Evolutionary conservation across 1,140 invertebrate species (phyloP), one percentile per base, ranked within the genome.

Genomic region (Drosophila auraria): DNA sequence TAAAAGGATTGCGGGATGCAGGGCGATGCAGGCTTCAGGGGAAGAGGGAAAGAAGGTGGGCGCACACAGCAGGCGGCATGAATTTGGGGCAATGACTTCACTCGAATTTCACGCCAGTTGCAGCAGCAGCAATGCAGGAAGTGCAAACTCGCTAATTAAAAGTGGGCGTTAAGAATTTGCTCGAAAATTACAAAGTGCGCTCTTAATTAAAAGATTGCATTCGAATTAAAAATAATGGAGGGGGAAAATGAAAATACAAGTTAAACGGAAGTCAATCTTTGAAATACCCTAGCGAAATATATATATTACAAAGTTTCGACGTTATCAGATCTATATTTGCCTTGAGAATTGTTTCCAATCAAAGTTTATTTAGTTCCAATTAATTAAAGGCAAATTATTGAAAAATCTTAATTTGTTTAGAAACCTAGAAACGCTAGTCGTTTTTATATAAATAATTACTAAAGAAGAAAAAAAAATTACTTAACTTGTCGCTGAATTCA

Each of bases 61-160:
- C n/a, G 8, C 27, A 36, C 27, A 8, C 76, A 63, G 76, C 49
- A 53, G 64, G 79, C 42, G 45, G 50, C 69, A 77, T 54, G 64
- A 49, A 77, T 76, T 76, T 83, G 76, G 81, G 72, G 82, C 76
- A 87, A 77, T 62, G 74, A 78, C 62, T 78, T 74, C 47, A 73
- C 69, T 51, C 36, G 17, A 59, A 60, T 51, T 44, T 47, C 70
- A 60, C 57, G 50, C 33, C 66, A 51, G 38, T 44, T 47, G 49
- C 56, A 68, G n/a, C 56, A 68, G 27, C 27, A 27, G 54, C 54
- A 38, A 40, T 42, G 50, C 56, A 70, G 74, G 49, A 60, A 56
- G 50, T 59, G 57, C 72, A 65, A 44, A 50, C 64, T 33, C 30
- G n/a, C 62, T 59, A 78, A 78, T 69, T 60, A 70, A 40, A 70